Evolutionary conservation across 2,888 invertebrate species (phyloP).

Genomic region (Andrena flavipes): DNA sequence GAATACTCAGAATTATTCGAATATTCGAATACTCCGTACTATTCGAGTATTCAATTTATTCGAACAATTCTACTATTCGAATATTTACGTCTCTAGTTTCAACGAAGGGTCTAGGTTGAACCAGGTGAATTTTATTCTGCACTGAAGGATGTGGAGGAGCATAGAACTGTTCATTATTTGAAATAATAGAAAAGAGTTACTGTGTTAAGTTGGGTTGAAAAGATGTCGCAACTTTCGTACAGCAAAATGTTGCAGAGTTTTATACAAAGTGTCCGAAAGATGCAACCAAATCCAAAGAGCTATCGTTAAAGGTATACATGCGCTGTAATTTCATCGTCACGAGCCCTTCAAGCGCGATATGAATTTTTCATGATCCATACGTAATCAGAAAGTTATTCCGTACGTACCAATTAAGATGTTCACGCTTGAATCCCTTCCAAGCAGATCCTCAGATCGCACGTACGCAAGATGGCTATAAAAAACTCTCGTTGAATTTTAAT

Average conservation of each 20-base stretch:
- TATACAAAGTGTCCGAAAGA: neutral
- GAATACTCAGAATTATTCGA: too few relatives aligned
- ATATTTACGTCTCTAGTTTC: too few relatives aligned
- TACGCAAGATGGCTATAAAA: slow-evolving; percentile 34
- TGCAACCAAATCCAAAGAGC: neutral
- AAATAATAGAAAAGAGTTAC: too few relatives aligned
- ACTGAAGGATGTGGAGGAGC: too few relatives aligned
- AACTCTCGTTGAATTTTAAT: slow-evolving; percentile 65
- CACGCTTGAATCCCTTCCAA: slow-evolving; percentile 64
- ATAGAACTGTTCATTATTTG: too few relatives aligned
- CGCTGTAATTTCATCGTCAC: slow-evolving; percentile 25
- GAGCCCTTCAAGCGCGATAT: slow-evolving; percentile 47
- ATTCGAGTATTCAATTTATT: too few relatives aligned
- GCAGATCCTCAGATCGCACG: slow-evolving; percentile 56
- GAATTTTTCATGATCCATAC: slow-evolving; percentile 68
- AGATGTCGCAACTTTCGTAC: too few relatives aligned
- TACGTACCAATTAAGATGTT: slow-evolving; percentile 67
- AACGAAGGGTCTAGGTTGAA: too few relatives aligned
- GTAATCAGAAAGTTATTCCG: slow-evolving; percentile 60
- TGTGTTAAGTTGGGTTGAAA: too few relatives aligned
- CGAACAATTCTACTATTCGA: too few relatives aligned
- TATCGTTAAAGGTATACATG: slow-evolving; percentile 13
- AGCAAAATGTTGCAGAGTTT: neutral
- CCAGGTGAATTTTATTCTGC: too few relatives aligned
- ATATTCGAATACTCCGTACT: too few relatives aligned